phyloP scores from a whole-genome alignment of 2,113 vertebrate species.

The Spheniscus mendiculus region DNA sequence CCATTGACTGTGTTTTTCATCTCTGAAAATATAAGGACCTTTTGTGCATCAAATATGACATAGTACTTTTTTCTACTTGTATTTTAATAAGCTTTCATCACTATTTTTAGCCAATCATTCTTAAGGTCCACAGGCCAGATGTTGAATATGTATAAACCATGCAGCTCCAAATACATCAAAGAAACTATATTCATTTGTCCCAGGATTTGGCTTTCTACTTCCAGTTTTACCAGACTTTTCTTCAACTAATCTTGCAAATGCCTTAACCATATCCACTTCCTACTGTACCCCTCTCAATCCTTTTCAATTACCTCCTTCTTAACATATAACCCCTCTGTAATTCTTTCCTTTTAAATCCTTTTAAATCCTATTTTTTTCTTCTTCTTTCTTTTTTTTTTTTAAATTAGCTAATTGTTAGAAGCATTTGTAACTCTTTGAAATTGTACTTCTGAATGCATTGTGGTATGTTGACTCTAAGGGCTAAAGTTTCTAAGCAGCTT shows the following conservation, averaged over 20 bases:
- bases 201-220: background rate
- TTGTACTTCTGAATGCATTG: constrained; percentile 9
- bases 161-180: background rate
- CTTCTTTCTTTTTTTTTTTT: fast-evolving
- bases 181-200: background rate
- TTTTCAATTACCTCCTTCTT: constrained; percentile 58
- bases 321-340: constrained; percentile 31
- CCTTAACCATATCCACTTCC: constrained; percentile 38
- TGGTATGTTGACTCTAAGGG: constrained; percentile 57
- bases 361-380: constrained; percentile 27
- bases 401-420: constrained; percentile 44
- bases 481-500: constrained; percentile 66
- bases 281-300: background rate
- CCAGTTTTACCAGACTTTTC: constrained; percentile 25
- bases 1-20: background rate
- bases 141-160: background rate
- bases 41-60: background rate
- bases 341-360: constrained; percentile 57
- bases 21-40: background rate
- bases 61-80: background rate
- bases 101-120: background rate
- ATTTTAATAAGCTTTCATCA: background rate
- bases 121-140: background rate
- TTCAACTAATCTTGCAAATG: constrained; percentile 33
- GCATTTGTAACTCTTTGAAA: constrained; percentile 37